These are phyloP conservation scores for Iguana delicatissima DNA, from an alignment of 2,797 vertebrate genomes.

Conservation along the genomic window DNA sequence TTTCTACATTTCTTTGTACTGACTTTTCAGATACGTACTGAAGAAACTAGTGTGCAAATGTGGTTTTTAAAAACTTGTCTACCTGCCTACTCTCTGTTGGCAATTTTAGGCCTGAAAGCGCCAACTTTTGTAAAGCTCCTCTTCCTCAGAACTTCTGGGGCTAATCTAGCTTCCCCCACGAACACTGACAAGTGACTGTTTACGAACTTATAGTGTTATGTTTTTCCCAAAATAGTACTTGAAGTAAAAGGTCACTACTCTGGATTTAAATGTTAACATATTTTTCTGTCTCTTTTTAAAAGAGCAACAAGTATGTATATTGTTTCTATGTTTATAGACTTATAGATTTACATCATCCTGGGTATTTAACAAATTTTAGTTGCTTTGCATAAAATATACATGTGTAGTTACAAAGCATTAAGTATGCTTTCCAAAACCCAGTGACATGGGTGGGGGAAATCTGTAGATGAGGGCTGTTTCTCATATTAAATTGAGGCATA, in stretches of 20 bases:
- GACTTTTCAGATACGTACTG: neutral
- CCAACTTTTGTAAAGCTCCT: neutral
- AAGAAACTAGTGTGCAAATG: neutral
- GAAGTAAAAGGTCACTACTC: conserved; percentile 43
- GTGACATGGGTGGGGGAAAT: conserved; percentile 66
- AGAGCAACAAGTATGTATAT: conserved; percentile 12
- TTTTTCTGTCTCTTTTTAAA: conserved; percentile 48
- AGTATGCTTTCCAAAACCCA: conserved; percentile 68
- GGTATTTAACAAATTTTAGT: conserved; percentile 37
- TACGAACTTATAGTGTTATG: conserved; percentile 1
- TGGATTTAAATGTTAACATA: conserved; percentile 46
- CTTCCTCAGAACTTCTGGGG: neutral
- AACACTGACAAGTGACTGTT: neutral
- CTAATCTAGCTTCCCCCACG: conserved; percentile 2
- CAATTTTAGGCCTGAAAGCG: neutral
- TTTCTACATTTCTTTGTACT: neutral
- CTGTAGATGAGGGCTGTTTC: conserved; percentile 67
- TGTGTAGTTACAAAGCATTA: conserved; percentile 55
- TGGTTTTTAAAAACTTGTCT: neutral
- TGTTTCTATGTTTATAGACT: conserved; percentile 43
- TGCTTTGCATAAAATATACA: conserved; percentile 45
- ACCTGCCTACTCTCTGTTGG: neutral
- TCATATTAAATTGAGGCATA: conserved; percentile 70
- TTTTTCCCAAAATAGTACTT: conserved; percentile 60
- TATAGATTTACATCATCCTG: conserved; percentile 13